Percentiles rank a stretch among this genome's conserved stretches.
These are phyloP conservation scores for Aphodius sticticus DNA, from an alignment of 2,888 invertebrate species.

Conservation along the genomic window DNA sequence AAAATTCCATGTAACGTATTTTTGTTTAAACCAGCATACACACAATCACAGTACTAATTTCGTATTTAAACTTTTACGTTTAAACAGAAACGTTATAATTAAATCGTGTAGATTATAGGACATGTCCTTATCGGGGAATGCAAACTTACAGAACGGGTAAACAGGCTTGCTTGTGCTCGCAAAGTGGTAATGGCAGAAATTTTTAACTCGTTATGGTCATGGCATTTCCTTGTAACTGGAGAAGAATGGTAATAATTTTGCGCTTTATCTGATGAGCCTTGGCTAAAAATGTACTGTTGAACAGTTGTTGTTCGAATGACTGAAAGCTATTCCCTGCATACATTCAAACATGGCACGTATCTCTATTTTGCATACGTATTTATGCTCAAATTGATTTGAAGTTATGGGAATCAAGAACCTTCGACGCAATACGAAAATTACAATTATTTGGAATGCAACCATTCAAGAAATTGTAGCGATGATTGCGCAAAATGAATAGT, in stretches of 20 bases:
- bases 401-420: neutral
- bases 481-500: no score
- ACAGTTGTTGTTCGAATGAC: neutral
- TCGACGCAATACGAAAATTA: no score
- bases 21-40: neutral
- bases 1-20: neutral
- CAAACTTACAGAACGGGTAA: neutral
- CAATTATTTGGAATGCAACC: no score
- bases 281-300: conserved; percentile 4
- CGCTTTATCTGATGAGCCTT: neutral
- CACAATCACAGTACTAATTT: neutral
- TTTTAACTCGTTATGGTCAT: neutral
- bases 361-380: neutral
- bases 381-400: neutral
- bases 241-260: neutral
- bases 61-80: neutral
- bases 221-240: neutral
- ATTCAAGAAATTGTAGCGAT: no score
- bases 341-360: neutral
- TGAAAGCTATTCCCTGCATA: neutral
- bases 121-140: neutral
- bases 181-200: neutral
- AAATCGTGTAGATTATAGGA: neutral
- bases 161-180: neutral
- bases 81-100: neutral